phyloP scores from a whole-genome alignment of 2,888 invertebrate species.

The Metalampra italica region DNA sequence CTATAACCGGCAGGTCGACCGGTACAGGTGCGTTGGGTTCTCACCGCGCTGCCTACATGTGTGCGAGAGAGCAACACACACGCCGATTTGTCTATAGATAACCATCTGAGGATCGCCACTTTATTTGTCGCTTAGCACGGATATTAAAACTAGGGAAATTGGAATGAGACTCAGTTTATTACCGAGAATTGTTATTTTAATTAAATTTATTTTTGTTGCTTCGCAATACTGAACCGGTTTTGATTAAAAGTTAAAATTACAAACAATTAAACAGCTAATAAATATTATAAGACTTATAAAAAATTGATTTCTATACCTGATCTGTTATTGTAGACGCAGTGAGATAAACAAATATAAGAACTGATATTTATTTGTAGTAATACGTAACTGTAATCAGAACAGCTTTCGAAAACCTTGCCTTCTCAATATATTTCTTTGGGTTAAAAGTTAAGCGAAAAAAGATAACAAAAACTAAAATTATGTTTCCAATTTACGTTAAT shows the following conservation, averaged over 20 bases:
- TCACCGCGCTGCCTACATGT: slow-evolving; percentile 43
- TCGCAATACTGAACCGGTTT: not conserved
- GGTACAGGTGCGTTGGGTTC: slow-evolving; percentile 73
- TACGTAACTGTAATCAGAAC: too few relatives aligned
- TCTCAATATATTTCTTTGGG: too few relatives aligned
- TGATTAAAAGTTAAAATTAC: not conserved
- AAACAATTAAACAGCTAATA: too few relatives aligned
- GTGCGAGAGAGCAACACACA: slow-evolving; percentile 36
- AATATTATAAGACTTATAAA: too few relatives aligned
- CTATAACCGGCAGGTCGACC: slow-evolving; percentile 50
- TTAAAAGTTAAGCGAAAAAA: not conserved
- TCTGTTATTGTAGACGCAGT: not conserved
- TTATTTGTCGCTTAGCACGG: slow-evolving; percentile 34
- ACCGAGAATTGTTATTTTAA: not conserved
- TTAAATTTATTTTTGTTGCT: not conserved
- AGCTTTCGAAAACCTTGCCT: too few relatives aligned
- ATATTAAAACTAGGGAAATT: slow-evolving; percentile 22
- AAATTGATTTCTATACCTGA: not conserved
- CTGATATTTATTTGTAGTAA: too few relatives aligned
- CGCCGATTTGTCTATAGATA: slow-evolving; percentile 59
- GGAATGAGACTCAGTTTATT: slow-evolving; percentile 6
- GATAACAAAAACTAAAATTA: slow-evolving; percentile 11
- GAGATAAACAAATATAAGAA: not conserved
- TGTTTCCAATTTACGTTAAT: slow-evolving; percentile 16
- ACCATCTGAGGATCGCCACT: slow-evolving; percentile 48